Percentiles rank a stretch among this genome's conserved stretches.
These are phyloP conservation scores for Brachypodius melanocephalos DNA, from an alignment of 2,113 vertebrate genomes.

Conservation along the genomic window DNA sequence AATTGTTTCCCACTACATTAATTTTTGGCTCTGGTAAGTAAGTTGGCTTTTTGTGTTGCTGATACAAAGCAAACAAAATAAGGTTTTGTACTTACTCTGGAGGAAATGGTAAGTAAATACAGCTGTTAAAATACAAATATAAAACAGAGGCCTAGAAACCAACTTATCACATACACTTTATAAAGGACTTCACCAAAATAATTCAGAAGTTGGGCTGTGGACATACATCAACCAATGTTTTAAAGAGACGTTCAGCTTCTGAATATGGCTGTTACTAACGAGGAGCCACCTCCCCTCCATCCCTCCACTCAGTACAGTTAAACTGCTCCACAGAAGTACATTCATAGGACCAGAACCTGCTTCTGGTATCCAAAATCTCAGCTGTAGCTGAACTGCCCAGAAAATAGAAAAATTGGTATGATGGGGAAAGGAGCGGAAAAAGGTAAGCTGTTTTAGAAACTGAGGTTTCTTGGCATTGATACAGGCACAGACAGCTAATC, in stretches of 20 bases:
- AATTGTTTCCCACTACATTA: neutral
- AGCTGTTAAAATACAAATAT: neutral
- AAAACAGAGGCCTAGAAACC: neutral
- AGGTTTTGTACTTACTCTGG: neutral
- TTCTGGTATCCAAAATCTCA: neutral
- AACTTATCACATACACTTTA: neutral
- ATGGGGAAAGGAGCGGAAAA: too few relatives aligned
- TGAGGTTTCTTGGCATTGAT: neutral
- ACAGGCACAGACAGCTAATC: neutral
- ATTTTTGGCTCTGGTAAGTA: neutral
- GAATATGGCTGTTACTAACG: neutral
- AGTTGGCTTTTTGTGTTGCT: neutral
- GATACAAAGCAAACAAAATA: neutral
- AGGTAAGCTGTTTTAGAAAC: neutral
- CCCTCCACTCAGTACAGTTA: neutral
- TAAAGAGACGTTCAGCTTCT: neutral
- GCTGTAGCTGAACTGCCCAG: neutral
- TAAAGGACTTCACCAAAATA: neutral
- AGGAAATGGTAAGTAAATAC: neutral
- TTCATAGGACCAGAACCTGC: neutral
- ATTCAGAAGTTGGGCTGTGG: neutral
- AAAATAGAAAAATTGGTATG: neutral
- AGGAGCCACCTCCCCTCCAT: neutral
- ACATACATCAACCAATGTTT: fast-evolving
- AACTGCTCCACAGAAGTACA: neutral